Evolutionary conservation across 2,888 invertebrate genomes (phyloP).

Genomic region (Tillus elongatus): DNA sequence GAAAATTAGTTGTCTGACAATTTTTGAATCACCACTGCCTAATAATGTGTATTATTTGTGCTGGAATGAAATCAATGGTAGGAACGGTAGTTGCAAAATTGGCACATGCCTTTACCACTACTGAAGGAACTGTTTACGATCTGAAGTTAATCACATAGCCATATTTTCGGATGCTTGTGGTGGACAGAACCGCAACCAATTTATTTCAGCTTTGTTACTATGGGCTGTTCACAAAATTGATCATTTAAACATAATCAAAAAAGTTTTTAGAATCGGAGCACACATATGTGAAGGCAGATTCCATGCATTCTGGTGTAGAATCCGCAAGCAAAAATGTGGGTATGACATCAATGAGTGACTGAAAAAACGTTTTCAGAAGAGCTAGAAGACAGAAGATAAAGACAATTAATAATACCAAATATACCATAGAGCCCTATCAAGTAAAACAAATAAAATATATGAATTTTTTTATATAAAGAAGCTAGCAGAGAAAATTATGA

Average conservation of each 20-base stretch:
- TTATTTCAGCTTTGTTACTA: conserved; percentile 15
- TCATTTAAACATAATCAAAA: conserved; percentile 15
- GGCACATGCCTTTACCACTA: conserved; percentile 16
- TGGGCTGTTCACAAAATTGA: conserved; percentile 17
- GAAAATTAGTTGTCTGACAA: conserved; percentile 18
- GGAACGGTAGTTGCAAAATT: conserved; percentile 19
- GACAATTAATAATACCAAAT: no score
- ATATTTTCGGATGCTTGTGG: conserved; percentile 14
- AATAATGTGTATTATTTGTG: conserved; percentile 13
- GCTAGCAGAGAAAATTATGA: no score
- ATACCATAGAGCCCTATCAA: no score
- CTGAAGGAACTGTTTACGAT: conserved; percentile 10
- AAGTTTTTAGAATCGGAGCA: conserved; percentile 20
- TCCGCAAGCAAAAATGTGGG: no score
- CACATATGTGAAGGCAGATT: conserved; percentile 8
- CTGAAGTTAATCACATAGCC: conserved; percentile 8
- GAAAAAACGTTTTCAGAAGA: no score
- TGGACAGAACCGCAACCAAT: conserved; percentile 14
- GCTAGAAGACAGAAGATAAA: no score
- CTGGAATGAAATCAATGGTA: conserved; percentile 18
- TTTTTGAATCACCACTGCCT: conserved; percentile 18
- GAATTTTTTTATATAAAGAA: no score
- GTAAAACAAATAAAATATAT: no score
- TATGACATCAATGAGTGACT: no score
- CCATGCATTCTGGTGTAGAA: conserved; percentile 20